phyloP scores from a whole-genome alignment of 2,113 vertebrate genomes.

The Baryphthengus martii region DNA sequence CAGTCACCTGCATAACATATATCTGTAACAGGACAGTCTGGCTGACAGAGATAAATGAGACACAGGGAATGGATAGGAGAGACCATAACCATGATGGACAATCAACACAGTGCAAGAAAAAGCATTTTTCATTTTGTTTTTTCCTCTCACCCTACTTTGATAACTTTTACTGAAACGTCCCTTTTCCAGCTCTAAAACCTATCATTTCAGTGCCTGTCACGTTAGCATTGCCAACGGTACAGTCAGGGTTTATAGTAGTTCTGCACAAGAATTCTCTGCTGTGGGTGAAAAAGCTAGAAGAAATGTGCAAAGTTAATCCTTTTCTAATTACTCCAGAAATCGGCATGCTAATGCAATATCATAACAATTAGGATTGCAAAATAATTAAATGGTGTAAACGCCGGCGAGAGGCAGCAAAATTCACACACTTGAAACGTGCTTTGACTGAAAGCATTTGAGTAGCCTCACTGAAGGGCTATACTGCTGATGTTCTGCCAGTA shows the following conservation, averaged over 20 bases:
- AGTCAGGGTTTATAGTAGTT: not conserved
- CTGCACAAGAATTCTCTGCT: not conserved
- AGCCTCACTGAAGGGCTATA: not conserved
- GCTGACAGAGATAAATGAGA: not conserved
- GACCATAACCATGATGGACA: not conserved
- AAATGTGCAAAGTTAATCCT: not conserved
- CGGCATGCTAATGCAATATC: not conserved
- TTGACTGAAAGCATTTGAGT: not conserved
- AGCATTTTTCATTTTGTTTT: not conserved
- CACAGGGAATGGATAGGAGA: not conserved
- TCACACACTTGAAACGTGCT: not conserved
- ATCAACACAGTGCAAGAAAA: not conserved
- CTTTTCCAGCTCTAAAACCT: not conserved
- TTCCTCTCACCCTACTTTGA: not conserved
- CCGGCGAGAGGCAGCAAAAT: not conserved
- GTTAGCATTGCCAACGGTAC: not conserved
- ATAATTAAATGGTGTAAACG: not conserved
- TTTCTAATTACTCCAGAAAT: constrained; percentile 2
- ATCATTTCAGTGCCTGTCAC: not conserved
- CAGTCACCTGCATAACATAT: not conserved
- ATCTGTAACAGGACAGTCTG: not conserved
- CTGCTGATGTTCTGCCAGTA: not conserved
- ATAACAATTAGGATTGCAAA: not conserved
- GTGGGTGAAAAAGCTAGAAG: not conserved
- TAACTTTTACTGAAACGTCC: not conserved